Percentiles rank a stretch among this genome's conserved stretches.
Conservation (phyloP, 2,797 vertebrate species). For the Psittacula derbiana region DNA sequence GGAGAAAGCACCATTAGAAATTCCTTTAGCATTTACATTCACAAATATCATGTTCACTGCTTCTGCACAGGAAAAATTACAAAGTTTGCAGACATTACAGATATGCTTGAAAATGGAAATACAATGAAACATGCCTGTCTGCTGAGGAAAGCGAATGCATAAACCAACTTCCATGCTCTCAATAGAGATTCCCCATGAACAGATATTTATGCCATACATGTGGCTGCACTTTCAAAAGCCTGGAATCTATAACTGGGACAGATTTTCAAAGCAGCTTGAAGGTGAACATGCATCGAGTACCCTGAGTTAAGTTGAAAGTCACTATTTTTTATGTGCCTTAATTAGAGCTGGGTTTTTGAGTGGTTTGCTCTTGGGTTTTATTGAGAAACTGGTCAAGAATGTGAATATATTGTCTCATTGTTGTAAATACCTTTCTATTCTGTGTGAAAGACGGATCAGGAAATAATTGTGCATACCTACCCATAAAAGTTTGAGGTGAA, state of each 20-base stretch:
- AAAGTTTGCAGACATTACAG: not conserved
- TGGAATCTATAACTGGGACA: not conserved
- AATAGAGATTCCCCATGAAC: not conserved
- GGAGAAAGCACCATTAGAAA: not conserved
- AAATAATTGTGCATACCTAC: not conserved
- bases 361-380: not conserved
- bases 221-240: not conserved
- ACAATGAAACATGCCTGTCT: not conserved
- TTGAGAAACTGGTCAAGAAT: not conserved
- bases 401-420: not conserved
- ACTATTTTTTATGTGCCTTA: not conserved
- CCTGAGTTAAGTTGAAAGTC: not conserved
- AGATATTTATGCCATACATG: fast-evolving
- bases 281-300: not conserved
- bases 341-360: not conserved
- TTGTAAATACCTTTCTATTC: not conserved
- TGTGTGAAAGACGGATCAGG: not conserved
- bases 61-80: not conserved
- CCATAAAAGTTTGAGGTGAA: not conserved
- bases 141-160: not conserved
- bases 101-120: not conserved
- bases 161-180: not conserved
- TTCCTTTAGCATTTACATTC: not conserved
- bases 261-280: not conserved
- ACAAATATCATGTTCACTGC: not conserved